phyloP scores from a whole-genome alignment of 2,797 vertebrate genomes.

The Anabacerthia variegaticeps region DNA sequence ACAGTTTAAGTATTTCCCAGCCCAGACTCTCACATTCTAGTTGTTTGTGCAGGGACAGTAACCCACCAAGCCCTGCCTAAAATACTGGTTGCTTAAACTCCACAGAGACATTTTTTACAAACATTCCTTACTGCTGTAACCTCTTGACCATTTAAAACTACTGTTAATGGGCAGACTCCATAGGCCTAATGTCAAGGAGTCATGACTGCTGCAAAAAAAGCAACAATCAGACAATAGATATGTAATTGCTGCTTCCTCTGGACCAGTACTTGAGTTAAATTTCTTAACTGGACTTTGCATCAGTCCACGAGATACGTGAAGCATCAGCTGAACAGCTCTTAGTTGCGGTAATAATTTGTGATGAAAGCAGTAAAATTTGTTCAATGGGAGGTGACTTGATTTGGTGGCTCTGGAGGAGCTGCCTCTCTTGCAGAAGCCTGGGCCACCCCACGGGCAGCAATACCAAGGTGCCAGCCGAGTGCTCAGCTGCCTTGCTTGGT shows the following conservation, averaged over 20 bases:
- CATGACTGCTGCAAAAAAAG: background rate
- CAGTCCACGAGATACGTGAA: accelerated
- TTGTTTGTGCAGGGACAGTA: slow-evolving; percentile 70
- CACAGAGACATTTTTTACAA: slow-evolving; percentile 55
- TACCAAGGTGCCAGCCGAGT: background rate
- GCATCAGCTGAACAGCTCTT: background rate
- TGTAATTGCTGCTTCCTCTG: background rate
- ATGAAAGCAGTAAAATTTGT: background rate
- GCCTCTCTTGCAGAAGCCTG: background rate
- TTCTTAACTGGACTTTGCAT: background rate
- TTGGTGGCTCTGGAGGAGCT: background rate
- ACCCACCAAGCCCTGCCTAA: slow-evolving; percentile 59
- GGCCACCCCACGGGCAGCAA: background rate
- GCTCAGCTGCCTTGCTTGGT: background rate
- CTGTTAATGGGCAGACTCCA: slow-evolving; percentile 49
- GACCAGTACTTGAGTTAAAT: background rate
- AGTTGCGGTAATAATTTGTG: background rate
- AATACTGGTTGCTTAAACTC: slow-evolving; percentile 63
- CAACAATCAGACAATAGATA: background rate
- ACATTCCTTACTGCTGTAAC: slow-evolving; percentile 49
- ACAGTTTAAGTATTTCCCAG: slow-evolving; percentile 69
- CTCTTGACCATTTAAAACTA: slow-evolving; percentile 51
- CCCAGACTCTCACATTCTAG: slow-evolving; percentile 65
- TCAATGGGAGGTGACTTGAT: background rate
- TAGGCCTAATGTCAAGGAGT: slow-evolving; percentile 23